These are phyloP conservation scores for Baccha elongata DNA, from an alignment of 2,888 invertebrate genomes.

Conservation along the genomic window DNA sequence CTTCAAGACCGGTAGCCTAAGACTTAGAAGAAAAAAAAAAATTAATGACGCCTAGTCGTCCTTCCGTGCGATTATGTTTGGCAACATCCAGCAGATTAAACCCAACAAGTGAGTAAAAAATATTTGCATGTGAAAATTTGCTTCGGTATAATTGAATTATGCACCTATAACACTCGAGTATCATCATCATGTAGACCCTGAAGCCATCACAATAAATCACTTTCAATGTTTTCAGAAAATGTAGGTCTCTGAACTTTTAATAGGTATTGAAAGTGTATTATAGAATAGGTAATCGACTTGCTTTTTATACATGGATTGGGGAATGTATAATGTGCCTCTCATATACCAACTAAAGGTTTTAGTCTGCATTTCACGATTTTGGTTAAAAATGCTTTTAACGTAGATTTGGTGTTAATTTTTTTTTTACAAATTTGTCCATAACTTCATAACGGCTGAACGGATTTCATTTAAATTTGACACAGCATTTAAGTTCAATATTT, in stretches of 20 bases:
- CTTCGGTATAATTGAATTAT: constrained; percentile 69
- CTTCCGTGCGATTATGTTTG: constrained; percentile 36
- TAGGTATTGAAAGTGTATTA: too few relatives aligned
- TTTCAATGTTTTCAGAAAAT: constrained; percentile 40
- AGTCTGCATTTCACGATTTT: too few relatives aligned
- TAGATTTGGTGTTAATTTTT: too few relatives aligned
- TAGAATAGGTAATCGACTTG: too few relatives aligned
- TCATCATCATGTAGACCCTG: constrained; percentile 25
- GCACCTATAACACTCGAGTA: constrained; percentile 20
- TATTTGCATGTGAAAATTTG: constrained; percentile 65
- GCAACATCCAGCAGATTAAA: constrained; percentile 36
- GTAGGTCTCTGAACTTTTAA: not conserved
- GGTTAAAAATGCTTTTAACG: too few relatives aligned
- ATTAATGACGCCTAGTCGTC: constrained; percentile 54
- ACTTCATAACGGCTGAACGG: too few relatives aligned
- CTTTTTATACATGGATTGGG: too few relatives aligned
- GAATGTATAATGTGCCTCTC: too few relatives aligned
- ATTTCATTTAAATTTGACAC: too few relatives aligned
- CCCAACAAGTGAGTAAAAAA: constrained; percentile 1
- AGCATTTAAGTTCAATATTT: too few relatives aligned
- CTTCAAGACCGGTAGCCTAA: constrained; percentile 48
- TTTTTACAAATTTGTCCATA: too few relatives aligned
- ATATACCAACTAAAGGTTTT: too few relatives aligned
- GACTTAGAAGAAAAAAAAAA: constrained; percentile 1
- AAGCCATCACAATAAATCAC: constrained; percentile 51